Evolutionary conservation across 2,888 invertebrate genomes (phyloP), one percentile per base, ranked within the genome.

Genomic region (Uropetala carovei): DNA sequence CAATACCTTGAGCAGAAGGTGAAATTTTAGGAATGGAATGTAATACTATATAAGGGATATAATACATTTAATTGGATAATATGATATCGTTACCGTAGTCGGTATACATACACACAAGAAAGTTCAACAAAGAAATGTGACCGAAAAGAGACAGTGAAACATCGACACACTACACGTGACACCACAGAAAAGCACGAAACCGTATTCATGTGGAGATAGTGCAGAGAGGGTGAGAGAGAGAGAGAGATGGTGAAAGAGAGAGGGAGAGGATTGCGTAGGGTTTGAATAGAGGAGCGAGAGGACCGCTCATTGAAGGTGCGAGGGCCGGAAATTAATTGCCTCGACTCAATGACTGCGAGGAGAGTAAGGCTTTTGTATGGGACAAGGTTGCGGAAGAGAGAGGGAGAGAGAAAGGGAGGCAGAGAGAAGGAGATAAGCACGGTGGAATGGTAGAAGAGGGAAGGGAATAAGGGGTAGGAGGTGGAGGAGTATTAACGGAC

Each of bases 321-420:
- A 56, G 18, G 56, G 43, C 56, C 84, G 85, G 85, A 85, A 85
- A 85, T 85, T 85, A 85, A 85, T 85, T 58, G 85, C 57, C 58
- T 85, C 85, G 22, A 58, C 85, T 56, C 84, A 84, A 56, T 84
- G n/a, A 56, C 84, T n/a, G 85, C 18, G 85, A n/a, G 58, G n/a
- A 85, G 58, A 85, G 85, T n/a, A 18, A 84, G n/a, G 84, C 57
- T 57, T 57, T 84, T 56, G 58, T 22, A 14, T 22, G 22, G 22
- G 85, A 85, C 22, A 85, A 85, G 75, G 75, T 27, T 11, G 75
- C n/a, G 75, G n/a, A 9, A 75, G 75, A 18, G 75, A 22, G 75
- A 75, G 75, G n/a, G 75, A 27, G n/a, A 75, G 11, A 22, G 75
- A 11, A n/a, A n/a, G 43, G 1, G 1, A 43, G 43, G 43, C 5